Evolutionary conservation across 2,888 invertebrate species (phyloP).

Genomic region (Lasioglossum morio): DNA sequence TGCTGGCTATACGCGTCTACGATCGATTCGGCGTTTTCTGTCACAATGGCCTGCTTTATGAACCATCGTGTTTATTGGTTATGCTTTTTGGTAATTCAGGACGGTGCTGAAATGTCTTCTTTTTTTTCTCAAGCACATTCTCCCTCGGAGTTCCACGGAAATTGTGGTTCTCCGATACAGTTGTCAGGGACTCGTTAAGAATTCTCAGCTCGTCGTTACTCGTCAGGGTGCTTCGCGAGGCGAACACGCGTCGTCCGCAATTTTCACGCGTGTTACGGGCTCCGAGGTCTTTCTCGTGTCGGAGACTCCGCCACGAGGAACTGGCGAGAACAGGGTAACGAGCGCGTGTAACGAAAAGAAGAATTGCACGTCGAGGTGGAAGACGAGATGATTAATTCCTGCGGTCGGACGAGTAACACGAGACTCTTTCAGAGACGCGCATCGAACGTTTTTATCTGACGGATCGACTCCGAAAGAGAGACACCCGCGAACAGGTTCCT

Average conservation of each 20-base stretch:
- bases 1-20: background rate
- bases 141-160: background rate
- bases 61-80: background rate
- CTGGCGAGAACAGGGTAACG: constrained; percentile 46
- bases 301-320: background rate
- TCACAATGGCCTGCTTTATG: constrained; percentile 41
- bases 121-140: background rate
- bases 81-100: background rate
- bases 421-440: constrained; percentile 43
- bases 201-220: background rate
- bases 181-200: background rate
- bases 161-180: constrained; percentile 3
- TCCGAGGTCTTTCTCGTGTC: background rate
- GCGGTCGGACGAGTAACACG: constrained; percentile 68
- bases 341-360: constrained; percentile 41
- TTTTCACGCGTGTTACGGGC: constrained; percentile 9
- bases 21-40: constrained; percentile 44
- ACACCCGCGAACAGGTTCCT: constrained; percentile 66
- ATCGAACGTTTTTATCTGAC: constrained; percentile 49
- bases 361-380: constrained; percentile 35
- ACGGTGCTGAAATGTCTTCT: background rate
- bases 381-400: constrained; percentile 73
- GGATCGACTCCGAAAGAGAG: constrained; percentile 48
- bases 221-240: background rate
- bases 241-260: background rate